Conservation (phyloP, 2,797 vertebrate species). For the Eidolon dupreanum region DNA sequence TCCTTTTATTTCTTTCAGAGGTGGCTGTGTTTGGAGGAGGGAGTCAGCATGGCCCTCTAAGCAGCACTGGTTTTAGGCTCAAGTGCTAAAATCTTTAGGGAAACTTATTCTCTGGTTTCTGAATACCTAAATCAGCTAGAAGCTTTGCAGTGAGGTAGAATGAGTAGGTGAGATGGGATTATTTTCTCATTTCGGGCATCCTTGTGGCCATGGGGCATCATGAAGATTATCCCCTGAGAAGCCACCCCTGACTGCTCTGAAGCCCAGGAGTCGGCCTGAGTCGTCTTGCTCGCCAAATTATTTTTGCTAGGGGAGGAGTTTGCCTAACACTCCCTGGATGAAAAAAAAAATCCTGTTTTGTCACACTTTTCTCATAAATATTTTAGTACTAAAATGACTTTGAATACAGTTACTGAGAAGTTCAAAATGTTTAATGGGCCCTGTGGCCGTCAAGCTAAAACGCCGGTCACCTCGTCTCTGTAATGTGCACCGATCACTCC, state of each 20-base stretch:
- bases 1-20: not conserved
- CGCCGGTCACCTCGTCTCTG: slow-evolving; percentile 84
- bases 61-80: not conserved
- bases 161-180: not conserved
- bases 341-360: slow-evolving; percentile 67
- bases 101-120: not conserved
- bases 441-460: slow-evolving; percentile 82
- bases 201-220: not conserved
- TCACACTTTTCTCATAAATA: slow-evolving; percentile 80
- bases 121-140: not conserved
- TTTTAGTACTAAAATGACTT: slow-evolving; percentile 82
- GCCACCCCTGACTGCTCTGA: not conserved
- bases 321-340: not conserved
- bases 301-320: not conserved
- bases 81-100: not conserved
- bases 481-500: slow-evolving; percentile 87
- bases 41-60: accelerated
- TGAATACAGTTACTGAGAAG: slow-evolving; percentile 82
- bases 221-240: not conserved
- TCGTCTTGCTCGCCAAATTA: not conserved
- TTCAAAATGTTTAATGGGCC: slow-evolving; percentile 83
- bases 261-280: accelerated
- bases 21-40: not conserved
- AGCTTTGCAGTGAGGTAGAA: not conserved
- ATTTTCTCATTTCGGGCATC: not conserved